Percentiles rank a stretch among this genome's conserved stretches.
Conservation (phyloP, 2,888 invertebrate species). For the Erebia ligea region DNA sequence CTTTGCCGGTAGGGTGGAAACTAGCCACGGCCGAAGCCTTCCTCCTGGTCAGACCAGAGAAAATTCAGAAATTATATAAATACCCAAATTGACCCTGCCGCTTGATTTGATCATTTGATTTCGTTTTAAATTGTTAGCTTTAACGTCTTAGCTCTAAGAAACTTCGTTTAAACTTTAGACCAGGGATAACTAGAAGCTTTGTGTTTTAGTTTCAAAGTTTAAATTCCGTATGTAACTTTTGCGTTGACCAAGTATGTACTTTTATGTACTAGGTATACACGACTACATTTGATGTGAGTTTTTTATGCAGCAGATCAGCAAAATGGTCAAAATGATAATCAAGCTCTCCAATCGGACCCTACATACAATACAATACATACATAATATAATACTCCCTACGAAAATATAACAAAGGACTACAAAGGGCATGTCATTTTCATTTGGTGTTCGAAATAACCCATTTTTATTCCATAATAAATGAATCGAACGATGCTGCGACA, state of each 20-base stretch:
- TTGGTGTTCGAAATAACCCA: too few species aligned
- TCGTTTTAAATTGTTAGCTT: conserved; percentile 15
- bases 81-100: too few species aligned
- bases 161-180: conserved; percentile 27
- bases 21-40: too few species aligned
- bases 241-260: conserved; percentile 19
- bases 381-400: too few species aligned
- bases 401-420: too few species aligned
- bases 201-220: conserved; percentile 31
- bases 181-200: conserved; percentile 30
- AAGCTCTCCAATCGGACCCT: not conserved
- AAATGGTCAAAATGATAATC: not conserved
- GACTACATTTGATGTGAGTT: not conserved
- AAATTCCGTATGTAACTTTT: conserved; percentile 26
- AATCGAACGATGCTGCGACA: too few species aligned
- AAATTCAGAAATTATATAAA: too few species aligned
- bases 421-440: too few species aligned
- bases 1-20: too few species aligned
- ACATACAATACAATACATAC: too few species aligned
- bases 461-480: too few species aligned
- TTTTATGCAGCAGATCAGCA: not conserved
- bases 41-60: too few species aligned
- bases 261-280: not conserved
- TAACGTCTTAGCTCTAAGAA: conserved; percentile 25
- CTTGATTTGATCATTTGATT: conserved; percentile 11